Evolutionary conservation across 2,888 invertebrate species (phyloP).

Genomic region (Drosophila eohydei): DNA sequence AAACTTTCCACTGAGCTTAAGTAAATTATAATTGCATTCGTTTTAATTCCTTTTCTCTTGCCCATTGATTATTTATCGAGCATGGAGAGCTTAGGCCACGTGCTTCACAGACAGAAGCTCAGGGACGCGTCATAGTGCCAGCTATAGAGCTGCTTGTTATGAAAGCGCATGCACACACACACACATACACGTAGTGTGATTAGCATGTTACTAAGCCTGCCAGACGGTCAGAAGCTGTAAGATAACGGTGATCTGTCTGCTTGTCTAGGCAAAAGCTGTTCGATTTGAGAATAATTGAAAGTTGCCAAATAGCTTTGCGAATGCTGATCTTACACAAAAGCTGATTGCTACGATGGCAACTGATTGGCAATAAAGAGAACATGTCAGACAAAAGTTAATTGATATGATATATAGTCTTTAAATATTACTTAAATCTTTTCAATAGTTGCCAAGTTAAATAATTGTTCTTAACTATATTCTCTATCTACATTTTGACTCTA

Average conservation of each 20-base stretch:
- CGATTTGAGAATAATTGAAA: not conserved
- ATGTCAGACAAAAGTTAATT: not conserved
- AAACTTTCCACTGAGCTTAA: conserved; percentile 12
- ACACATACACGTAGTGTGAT: not conserved
- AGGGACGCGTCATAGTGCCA: not conserved
- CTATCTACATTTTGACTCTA: too few relatives aligned
- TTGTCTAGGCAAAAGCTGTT: not conserved
- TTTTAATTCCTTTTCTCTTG: not conserved
- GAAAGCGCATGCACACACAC: not conserved
- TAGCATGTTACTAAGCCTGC: not conserved
- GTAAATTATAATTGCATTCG: conserved; percentile 31
- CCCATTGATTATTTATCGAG: not conserved
- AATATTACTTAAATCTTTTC: not conserved
- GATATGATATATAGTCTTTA: not conserved
- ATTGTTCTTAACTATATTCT: too few relatives aligned
- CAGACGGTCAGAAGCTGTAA: not conserved
- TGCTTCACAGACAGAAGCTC: not conserved
- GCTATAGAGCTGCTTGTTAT: not conserved
- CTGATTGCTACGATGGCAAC: not conserved
- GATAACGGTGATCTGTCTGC: not conserved
- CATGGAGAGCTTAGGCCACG: not conserved
- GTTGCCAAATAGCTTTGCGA: too few relatives aligned
- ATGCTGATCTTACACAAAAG: not conserved
- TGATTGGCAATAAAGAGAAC: too few relatives aligned
- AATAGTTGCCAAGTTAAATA: too few relatives aligned